Percentiles rank a stretch among this genome's conserved stretches.
Evolutionary conservation across 2,797 vertebrate genomes (phyloP).

Genomic region (Lemur catta): DNA sequence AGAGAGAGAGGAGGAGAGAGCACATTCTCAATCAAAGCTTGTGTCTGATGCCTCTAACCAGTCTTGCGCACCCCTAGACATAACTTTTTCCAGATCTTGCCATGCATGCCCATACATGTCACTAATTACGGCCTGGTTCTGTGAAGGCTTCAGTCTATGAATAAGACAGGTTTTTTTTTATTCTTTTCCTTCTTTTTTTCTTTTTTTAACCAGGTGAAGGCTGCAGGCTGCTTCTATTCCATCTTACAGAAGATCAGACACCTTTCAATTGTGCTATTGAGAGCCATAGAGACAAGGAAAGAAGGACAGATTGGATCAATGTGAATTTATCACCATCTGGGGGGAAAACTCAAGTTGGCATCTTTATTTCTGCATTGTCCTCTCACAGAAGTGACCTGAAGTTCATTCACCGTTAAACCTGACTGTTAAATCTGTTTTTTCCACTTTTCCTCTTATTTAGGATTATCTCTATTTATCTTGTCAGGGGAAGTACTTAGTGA

Average conservation of each 20-base stretch:
- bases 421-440: slow-evolving; percentile 68
- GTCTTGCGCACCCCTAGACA: not conserved
- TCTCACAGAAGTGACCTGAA: not conserved
- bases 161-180: not conserved
- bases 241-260: not conserved
- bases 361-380: not conserved
- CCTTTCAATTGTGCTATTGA: not conserved
- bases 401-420: slow-evolving; percentile 53
- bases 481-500: slow-evolving; percentile 55
- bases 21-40: not conserved
- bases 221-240: not conserved
- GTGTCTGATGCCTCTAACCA: not conserved
- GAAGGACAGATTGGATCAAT: not conserved
- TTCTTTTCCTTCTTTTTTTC: no score
- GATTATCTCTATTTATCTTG: slow-evolving; percentile 66
- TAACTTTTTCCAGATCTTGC: not conserved
- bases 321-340: not conserved
- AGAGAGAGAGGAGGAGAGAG: not conserved
- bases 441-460: slow-evolving; percentile 56
- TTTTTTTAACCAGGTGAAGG: not conserved
- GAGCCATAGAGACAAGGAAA: not conserved
- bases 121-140: not conserved
- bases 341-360: not conserved
- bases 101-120: not conserved
- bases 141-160: not conserved